Conservation (phyloP, 1,140 invertebrate species). For the Chymomyza costata region DNA sequence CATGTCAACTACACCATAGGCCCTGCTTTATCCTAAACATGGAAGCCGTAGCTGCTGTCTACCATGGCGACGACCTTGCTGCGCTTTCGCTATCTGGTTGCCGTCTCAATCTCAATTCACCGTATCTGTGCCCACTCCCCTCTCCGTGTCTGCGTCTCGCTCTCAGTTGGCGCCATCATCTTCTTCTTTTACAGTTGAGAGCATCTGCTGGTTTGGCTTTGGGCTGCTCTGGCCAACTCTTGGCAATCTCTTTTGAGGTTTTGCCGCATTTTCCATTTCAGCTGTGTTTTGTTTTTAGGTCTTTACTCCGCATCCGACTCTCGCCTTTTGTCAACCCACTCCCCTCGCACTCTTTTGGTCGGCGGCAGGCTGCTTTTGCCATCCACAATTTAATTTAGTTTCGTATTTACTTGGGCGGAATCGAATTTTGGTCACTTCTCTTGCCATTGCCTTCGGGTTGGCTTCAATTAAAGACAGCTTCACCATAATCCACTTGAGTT, state of each 20-base stretch:
- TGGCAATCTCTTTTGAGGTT: conserved; percentile 39
- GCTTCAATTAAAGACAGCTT: conserved; percentile 45
- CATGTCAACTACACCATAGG: conserved; percentile 5
- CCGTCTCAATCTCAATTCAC: conserved; percentile 30
- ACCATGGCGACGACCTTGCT: conserved; percentile 27
- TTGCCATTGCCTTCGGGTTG: conserved; percentile 36
- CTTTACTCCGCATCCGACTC: conserved; percentile 3
- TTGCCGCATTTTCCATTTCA: conserved; percentile 29
- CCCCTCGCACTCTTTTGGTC: conserved; percentile 12
- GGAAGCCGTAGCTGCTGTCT: conserved; percentile 6
- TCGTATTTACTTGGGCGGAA: conserved; percentile 22
- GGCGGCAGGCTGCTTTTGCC: conserved; percentile 16
- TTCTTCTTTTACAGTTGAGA: conserved; percentile 62
- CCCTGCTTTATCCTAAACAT: conserved; percentile 1
- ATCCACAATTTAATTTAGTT: conserved; percentile 54
- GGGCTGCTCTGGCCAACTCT: conserved; percentile 1
- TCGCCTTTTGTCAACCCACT: conserved; percentile 28
- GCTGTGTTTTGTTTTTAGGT: conserved; percentile 10
- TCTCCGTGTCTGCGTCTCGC: conserved; percentile 23
- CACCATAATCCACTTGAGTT: conserved; percentile 59
- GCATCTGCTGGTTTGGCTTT: conserved; percentile 42
- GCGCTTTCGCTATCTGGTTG: conserved; percentile 16
- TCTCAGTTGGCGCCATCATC: conserved; percentile 27
- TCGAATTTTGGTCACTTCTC: conserved; percentile 64
- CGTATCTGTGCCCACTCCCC: not conserved